Evolutionary conservation across 2,797 vertebrate species (phyloP), one percentile per base, ranked within the genome.

Genomic region (Enteromius unitaeniatus): DNA sequence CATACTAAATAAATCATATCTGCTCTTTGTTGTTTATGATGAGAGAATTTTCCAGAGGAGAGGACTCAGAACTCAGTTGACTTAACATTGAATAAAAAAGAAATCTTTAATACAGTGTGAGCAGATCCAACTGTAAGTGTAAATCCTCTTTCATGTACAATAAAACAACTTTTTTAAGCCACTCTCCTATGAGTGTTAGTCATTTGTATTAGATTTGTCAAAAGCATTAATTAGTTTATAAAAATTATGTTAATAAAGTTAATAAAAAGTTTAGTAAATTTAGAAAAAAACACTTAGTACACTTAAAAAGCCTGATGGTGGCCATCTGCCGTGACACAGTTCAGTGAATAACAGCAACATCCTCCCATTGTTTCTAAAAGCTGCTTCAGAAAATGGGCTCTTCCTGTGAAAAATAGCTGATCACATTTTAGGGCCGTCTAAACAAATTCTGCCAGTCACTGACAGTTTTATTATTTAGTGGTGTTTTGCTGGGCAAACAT

Each of bases 401-500:
- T 81, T 62, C 51, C 79, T 76, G 72, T 68, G 26, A 62, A 85
- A 45, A 74, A 62, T 3, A 70, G n/a, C 28, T 53, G 1, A 77
- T 45, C 11, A 70, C 21, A 14, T 49, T 74, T 53, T 31, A 77
- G 7, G 15, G 17, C 21, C 58, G 49, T 21, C 34, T 58, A 45
- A 79, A 85, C 45, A 28, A 15, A 73, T 73, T 62, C 67, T 64
- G 82, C 53, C 15, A 28, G n/a, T 55, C 51, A n/a, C 42, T 64
- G 73, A 49, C 2, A 28, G 45, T 65, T 11, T 37, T 31, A 28
- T 34, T 23, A 42, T 70, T 77, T 51, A 75, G 34, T 9, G 51
- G 74, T 34, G 55, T 45, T 34, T 40, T 51, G n/a, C n/a, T 17
- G 0, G n/a, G 10, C 40, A 69, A 34, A 28, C 49, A 28, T 28